Evolutionary conservation across 2,888 invertebrate species (phyloP).

Genomic region (Rhingia rostrata): DNA sequence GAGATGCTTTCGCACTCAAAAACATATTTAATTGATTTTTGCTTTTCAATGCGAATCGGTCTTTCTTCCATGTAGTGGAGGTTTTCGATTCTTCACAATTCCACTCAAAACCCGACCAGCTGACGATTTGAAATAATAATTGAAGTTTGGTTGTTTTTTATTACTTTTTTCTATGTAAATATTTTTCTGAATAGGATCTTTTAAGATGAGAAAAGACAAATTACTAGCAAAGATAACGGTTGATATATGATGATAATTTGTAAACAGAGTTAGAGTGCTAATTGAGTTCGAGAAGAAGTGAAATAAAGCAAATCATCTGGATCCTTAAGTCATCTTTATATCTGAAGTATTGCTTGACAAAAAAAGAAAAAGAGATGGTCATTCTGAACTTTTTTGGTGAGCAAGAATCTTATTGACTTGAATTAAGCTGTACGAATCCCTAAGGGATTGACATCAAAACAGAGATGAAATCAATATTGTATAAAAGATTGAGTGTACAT

Average conservation of each 20-base stretch:
- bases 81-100: slow-evolving; percentile 2
- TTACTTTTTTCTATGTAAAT: slow-evolving; percentile 12
- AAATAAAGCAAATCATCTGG: no score
- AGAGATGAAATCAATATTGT: no score
- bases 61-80: slow-evolving; percentile 14
- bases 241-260: slow-evolving; percentile 35
- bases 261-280: not conserved
- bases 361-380: no score
- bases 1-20: slow-evolving; percentile 58
- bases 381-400: no score
- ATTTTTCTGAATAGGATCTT: slow-evolving; percentile 33
- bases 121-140: slow-evolving; percentile 21
- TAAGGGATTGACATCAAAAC: no score
- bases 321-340: no score
- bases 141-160: no score
- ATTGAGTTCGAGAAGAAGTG: no score
- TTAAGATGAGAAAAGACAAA: slow-evolving; percentile 22
- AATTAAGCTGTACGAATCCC: no score
- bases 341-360: no score
- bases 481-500: no score
- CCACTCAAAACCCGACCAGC: slow-evolving; percentile 7
- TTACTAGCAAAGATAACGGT: slow-evolving; percentile 10
- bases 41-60: slow-evolving; percentile 53
- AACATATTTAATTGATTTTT: slow-evolving; percentile 72
- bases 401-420: no score